phyloP scores from a whole-genome alignment of 2,113 vertebrate genomes.

The Gymnobelideus leadbeateri region DNA sequence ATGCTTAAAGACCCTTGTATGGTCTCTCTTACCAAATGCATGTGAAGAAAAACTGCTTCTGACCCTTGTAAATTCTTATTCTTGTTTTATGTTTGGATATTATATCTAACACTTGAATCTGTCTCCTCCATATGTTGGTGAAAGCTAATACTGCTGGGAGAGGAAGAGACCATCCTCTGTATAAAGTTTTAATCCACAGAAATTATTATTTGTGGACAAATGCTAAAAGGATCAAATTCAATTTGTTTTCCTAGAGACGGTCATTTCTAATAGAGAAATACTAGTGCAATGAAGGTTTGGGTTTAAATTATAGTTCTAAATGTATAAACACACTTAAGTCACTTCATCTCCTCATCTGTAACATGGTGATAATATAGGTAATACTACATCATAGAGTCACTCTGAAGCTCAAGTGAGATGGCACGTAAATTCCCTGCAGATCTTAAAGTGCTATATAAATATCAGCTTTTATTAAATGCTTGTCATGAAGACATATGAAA shows the following conservation, averaged over 20 bases:
- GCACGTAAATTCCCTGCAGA: not conserved
- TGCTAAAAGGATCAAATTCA: not conserved
- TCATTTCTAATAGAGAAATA: not conserved
- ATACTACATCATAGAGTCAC: not conserved
- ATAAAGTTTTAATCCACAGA: conserved; percentile 36
- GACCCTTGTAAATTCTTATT: not conserved
- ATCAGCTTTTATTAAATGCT: not conserved
- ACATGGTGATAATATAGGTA: not conserved
- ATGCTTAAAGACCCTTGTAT: conserved; percentile 1
- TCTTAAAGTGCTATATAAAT: not conserved
- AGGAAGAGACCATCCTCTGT: not conserved
- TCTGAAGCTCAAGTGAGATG: not conserved
- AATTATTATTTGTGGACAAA: not conserved
- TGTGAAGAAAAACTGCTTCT: not conserved
- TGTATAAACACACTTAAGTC: not conserved
- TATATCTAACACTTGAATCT: not conserved
- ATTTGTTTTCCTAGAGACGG: not conserved
- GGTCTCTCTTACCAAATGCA: not conserved
- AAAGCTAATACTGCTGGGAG: not conserved
- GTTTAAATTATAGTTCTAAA: not conserved
- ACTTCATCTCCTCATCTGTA: not conserved
- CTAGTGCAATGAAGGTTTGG: not conserved
- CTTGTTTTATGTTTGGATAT: not conserved
- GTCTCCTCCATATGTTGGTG: not conserved
- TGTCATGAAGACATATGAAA: conserved; percentile 8